Conservation (phyloP, 2,888 invertebrate genomes). For the Drosophila rubida region DNA sequence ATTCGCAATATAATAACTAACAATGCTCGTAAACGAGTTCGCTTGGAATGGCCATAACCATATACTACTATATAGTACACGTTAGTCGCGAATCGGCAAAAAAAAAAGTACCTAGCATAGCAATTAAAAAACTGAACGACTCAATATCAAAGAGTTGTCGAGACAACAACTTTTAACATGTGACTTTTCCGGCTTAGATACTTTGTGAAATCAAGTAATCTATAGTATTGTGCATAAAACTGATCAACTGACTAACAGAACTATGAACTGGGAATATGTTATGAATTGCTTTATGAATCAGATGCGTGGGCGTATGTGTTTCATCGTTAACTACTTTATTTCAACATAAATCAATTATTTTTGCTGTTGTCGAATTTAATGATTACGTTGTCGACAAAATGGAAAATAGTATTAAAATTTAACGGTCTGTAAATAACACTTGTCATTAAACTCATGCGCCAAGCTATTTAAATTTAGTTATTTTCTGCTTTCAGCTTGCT, state of each 20-base stretch:
- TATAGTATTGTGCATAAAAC: too few species aligned
- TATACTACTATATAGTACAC: background rate
- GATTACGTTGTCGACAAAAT: too few species aligned
- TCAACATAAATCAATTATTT: background rate
- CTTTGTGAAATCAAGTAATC: background rate
- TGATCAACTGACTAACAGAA: background rate
- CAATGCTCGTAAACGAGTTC: conserved; percentile 11
- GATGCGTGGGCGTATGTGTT: background rate
- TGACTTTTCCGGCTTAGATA: conserved; percentile 12
- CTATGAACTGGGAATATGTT: background rate
- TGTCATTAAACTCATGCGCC: too few species aligned
- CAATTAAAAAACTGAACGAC: conserved; percentile 11
- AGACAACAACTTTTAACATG: conserved; percentile 3
- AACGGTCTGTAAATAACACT: too few species aligned
- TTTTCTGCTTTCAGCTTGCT: too few species aligned
- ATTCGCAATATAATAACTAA: conserved; percentile 1
- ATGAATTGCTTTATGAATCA: background rate
- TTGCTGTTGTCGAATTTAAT: too few species aligned
- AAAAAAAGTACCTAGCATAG: conserved; percentile 9
- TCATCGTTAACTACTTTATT: background rate
- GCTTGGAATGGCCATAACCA: conserved; percentile 7
- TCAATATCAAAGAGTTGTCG: conserved; percentile 10
- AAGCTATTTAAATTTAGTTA: too few species aligned
- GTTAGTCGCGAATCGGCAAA: background rate
- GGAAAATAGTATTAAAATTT: too few species aligned